phyloP scores from a whole-genome alignment of 2,797 vertebrate genomes.

The Bradypodion pumilum region DNA sequence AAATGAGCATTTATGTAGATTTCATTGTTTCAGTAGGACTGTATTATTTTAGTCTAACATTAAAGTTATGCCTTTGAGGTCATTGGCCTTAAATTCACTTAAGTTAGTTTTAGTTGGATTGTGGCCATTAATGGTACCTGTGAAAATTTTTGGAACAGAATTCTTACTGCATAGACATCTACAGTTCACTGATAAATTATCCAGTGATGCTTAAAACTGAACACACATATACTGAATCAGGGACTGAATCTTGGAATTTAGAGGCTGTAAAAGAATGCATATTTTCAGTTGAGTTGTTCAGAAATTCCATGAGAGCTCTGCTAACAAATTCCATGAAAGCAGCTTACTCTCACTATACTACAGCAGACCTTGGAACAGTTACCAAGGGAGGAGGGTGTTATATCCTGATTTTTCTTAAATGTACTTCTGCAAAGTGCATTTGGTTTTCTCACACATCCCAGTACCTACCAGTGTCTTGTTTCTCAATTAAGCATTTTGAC shows the following conservation, averaged over 20 bases:
- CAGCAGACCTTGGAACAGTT: neutral
- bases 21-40: no score
- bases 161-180: neutral
- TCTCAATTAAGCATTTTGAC: neutral
- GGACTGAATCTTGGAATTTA: slow-evolving; percentile 5
- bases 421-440: neutral
- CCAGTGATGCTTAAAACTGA: neutral
- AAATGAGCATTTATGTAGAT: no score
- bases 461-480: neutral
- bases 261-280: neutral
- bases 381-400: no score
- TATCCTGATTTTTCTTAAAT: neutral
- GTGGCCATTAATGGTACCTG: neutral
- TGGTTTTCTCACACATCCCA: neutral
- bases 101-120: neutral
- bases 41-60: no score
- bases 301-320: neutral
- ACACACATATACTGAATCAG: neutral
- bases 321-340: neutral
- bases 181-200: neutral
- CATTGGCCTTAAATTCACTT: slow-evolving; percentile 2
- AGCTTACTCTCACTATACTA: neutral
- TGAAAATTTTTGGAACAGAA: neutral
- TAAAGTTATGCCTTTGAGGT: neutral
- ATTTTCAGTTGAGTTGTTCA: neutral